Evolutionary conservation across 2,797 vertebrate species (phyloP), one percentile per base, ranked within the genome.

Genomic region (Cirrhinus molitorella): DNA sequence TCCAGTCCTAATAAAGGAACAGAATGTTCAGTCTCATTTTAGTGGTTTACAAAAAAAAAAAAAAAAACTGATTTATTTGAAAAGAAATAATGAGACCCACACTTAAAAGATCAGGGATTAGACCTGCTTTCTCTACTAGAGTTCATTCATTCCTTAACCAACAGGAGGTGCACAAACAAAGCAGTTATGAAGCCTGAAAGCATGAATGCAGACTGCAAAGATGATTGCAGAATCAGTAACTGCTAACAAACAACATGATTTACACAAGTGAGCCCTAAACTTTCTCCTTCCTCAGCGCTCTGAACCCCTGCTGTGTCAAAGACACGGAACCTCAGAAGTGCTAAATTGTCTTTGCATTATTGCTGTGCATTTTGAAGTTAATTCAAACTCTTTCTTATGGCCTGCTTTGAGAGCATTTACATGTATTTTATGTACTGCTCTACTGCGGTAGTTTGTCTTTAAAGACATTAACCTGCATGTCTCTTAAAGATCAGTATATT

Each of bases 401-500:
- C 12, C 12, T 40, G 3, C 12, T 11, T 37, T 55, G 28, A 16
- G 43, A 70, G 37, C 40, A 55, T 40, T 10, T 23, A 74, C 21
- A 14, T 76, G 7, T 34, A 19, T 4, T 19, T 51, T 19, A 72
- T 2, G 14, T n/a, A 55, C 61, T 66, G 59, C 40, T 31, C 40
- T 28, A 5, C 49, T n/a, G 7, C 55, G 28, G 55, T 21, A 45
- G 55, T 61, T 10, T 45, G 11, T 5, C 14, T 70, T 47, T 45
- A 45, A 70, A 47, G 13, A 19, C 1, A 6, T 63, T n/a, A 51
- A 7, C 31, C 28, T 67, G 13, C 8, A 37, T 4, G 11, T n/a
- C 21, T 79, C 45, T 67, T 53, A 53, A 79, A 79, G 76, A 45
- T 79, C 76, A 66, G 43, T 19, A n/a, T 47, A 16, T 43, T 49